A percentile compares a stretch with the other conserved stretches of the same genome.
Conservation (phyloP, 2,888 invertebrate species). For the Atherix ibis region DNA sequence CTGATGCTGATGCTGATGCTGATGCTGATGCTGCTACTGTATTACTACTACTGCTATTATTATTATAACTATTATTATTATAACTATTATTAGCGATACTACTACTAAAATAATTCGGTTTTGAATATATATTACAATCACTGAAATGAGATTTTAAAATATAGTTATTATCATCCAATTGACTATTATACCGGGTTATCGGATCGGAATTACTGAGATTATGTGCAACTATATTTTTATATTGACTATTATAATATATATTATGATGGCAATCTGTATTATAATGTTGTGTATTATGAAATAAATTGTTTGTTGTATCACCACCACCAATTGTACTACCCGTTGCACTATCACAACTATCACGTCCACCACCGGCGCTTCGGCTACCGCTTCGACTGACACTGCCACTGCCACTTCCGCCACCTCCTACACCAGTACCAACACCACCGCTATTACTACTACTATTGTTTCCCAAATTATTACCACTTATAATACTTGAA, state of each 20-base stretch:
- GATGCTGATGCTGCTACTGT: too few species aligned
- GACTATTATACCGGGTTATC: conserved; percentile 17
- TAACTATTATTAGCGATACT: too few species aligned
- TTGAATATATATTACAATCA: conserved; percentile 25
- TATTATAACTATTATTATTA: too few species aligned
- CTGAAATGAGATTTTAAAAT: conserved; percentile 28
- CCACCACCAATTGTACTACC: conserved; percentile 7
- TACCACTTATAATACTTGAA: conserved; percentile 17
- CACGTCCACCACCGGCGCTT: conserved; percentile 17
- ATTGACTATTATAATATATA: conserved; percentile 15
- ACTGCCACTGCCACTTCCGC: neutral
- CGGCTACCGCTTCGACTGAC: too few species aligned
- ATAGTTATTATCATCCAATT: conserved; percentile 16
- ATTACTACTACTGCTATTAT: conserved; percentile 1
- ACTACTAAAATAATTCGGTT: conserved; percentile 15
- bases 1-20: too few species aligned
- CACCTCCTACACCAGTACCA: neutral
- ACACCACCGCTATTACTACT: neutral
- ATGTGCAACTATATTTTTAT: conserved; percentile 14
- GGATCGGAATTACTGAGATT: conserved; percentile 23
- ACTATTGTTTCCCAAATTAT: conserved; percentile 7
- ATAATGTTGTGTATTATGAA: conserved; percentile 11
- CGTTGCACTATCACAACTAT: too few species aligned
- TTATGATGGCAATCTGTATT: conserved; percentile 10
- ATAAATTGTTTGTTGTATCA: conserved; percentile 10